Conservation (phyloP, 1,140 invertebrate species). For the Bombus difficillimus region DNA sequence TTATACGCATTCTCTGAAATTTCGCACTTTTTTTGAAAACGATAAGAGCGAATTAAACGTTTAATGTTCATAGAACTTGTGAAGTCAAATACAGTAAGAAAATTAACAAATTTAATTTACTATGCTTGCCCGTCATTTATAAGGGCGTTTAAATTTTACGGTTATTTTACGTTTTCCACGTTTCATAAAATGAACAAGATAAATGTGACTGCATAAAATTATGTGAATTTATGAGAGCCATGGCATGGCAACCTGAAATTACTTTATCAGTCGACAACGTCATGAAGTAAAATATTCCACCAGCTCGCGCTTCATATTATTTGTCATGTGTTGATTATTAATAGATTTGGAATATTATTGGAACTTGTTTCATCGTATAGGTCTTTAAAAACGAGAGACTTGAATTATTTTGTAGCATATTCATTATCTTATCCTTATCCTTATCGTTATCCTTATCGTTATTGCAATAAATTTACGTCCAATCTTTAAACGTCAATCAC, state of each 20-base stretch:
- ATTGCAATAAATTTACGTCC: too few species aligned
- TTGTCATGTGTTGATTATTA: background rate
- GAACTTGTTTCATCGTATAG: background rate
- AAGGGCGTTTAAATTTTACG: background rate
- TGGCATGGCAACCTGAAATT: conserved; percentile 2
- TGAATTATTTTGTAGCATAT: background rate
- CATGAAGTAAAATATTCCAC: background rate
- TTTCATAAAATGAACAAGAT: conserved; percentile 1
- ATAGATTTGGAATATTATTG: background rate
- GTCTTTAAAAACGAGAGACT: background rate
- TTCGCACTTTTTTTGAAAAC: too few species aligned
- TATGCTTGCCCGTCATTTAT: background rate
- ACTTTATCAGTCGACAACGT: background rate
- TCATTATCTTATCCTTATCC: background rate
- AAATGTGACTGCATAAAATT: background rate
- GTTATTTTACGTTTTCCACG: background rate
- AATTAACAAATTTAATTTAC: background rate
- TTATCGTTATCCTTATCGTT: too few species aligned
- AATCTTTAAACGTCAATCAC: too few species aligned
- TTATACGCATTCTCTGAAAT: too few species aligned
- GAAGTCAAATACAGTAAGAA: background rate
- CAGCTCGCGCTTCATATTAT: background rate
- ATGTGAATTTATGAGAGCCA: background rate
- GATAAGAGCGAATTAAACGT: too few species aligned
- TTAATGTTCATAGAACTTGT: too few species aligned